Evolutionary conservation across 1,140 invertebrate species (phyloP), one percentile per base, ranked within the genome.

Genomic region (Tribolium castaneum): DNA sequence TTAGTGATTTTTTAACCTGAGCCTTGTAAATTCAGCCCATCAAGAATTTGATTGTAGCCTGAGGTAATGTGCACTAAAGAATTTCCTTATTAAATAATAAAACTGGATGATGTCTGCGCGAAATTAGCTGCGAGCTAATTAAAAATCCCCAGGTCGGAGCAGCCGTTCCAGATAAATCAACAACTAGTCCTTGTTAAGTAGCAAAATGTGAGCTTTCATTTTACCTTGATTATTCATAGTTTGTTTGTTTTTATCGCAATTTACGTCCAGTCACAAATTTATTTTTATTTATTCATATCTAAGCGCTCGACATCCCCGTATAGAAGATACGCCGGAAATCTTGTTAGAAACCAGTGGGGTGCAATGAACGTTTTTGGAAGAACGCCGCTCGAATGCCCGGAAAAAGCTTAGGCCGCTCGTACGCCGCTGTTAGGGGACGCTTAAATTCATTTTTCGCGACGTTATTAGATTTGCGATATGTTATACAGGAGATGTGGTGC

Each of bases 111-210:
- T 78, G 80, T 74, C 62, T 70, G 80, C 45, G 77, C 54, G 50
- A 79, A 81, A 81, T 81, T 81, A 81, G 77, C 80, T 77, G 74
- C 13, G 75, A 71, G 79, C 80, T 81, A 81, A 81, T 81, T 81
- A 81, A 81, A 81, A 81, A 81, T 79, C 75, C 77, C 80, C 77
- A 79, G 80, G 78, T 73, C 75, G 39, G 70, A 51, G 10, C 30
- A 52, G 73, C 49, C 73, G 50, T 13, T 77, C n/a, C 72, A 50
- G 74, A 81, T 81, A 81, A 81, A 81, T 81, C 80, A 81, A 81
- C 77, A 79, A 19, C 77, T 74, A 78, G 70, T 79, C 62, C 66
- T 81, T 62, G 73, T 70, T 78, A 50, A 39, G 56, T 30, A 51
- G 51, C 35, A 54, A 72, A 76, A 79, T 52, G 45, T 49, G 62